Evolutionary conservation across 2,113 vertebrate genomes (phyloP).

Genomic region (Caretta caretta): DNA sequence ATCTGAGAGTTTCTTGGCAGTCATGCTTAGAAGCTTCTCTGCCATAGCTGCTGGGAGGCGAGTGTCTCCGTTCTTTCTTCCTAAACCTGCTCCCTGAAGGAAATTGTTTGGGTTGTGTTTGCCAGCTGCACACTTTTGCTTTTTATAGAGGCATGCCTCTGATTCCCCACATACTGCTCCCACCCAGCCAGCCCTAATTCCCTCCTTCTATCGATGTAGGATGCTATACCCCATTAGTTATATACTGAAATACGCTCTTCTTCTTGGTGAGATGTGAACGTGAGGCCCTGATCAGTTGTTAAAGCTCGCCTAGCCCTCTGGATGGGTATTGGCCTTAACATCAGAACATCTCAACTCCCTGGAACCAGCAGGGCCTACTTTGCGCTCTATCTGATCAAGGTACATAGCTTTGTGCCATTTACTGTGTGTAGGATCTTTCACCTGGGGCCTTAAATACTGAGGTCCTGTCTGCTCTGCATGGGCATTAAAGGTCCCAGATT

Average conservation of each 20-base stretch:
- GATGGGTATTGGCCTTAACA: not conserved
- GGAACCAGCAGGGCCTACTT: not conserved
- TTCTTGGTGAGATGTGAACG: not conserved
- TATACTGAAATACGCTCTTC: conserved; percentile 31
- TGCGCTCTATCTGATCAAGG: not conserved
- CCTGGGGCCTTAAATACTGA: not conserved
- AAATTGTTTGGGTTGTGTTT: conserved; percentile 33
- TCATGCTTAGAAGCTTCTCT: conserved; percentile 28
- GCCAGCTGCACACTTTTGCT: not conserved
- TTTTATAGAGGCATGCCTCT: conserved; percentile 29
- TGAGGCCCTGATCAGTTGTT: not conserved
- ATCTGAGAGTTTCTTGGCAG: not conserved
- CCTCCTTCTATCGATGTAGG: not conserved
- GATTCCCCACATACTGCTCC: not conserved
- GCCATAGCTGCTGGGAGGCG: not conserved
- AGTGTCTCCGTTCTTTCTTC: conserved; percentile 36
- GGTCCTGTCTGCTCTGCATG: not conserved
- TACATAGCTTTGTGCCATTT: not conserved
- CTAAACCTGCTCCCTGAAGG: conserved; percentile 38
- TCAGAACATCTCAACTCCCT: not conserved
- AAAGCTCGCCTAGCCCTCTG: not conserved
- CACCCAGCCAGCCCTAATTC: conserved; percentile 36
- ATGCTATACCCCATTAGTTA: not conserved
- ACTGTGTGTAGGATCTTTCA: not conserved
- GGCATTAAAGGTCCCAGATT: not conserved